These are phyloP conservation scores for Halisarca cf. caerulea DNA, from an alignment of 37 sponge, comb jelly and placozoan genomes.

Conservation along the genomic window DNA sequence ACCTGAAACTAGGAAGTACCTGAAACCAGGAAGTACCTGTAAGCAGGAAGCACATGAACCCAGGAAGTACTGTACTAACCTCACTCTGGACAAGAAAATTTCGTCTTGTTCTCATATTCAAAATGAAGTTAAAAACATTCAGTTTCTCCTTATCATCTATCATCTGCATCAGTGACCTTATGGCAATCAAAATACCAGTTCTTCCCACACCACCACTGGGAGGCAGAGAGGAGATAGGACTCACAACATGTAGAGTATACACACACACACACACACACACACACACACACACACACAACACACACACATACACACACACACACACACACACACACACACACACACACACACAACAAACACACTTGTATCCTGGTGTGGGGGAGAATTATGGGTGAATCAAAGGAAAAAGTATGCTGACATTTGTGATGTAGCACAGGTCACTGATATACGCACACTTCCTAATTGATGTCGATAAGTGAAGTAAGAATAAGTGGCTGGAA, in stretches of 20 bases:
- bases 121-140: constrained; percentile 70
- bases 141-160: constrained; percentile 59
- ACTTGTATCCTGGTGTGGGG: too few species aligned
- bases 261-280: background rate
- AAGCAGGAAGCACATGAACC: too few species aligned
- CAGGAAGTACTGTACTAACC: constrained; percentile 29
- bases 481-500: too few species aligned
- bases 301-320: too few species aligned
- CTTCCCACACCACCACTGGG: constrained; percentile 85
- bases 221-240: background rate
- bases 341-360: background rate
- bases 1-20: too few species aligned
- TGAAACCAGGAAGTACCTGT: too few species aligned
- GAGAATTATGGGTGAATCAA: too few species aligned
- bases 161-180: constrained; percentile 68
- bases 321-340: background rate
- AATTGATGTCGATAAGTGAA: too few species aligned
- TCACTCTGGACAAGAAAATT: constrained; percentile 86
- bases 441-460: too few species aligned
- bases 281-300: too few species aligned
- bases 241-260: background rate
- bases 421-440: too few species aligned
- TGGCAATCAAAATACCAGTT: constrained; percentile 74
- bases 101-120: constrained; percentile 57
- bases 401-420: too few species aligned